Evolutionary conservation across 2,888 invertebrate species (phyloP), one percentile per base, ranked within the genome.

Genomic region (Scaeva pyrastri): DNA sequence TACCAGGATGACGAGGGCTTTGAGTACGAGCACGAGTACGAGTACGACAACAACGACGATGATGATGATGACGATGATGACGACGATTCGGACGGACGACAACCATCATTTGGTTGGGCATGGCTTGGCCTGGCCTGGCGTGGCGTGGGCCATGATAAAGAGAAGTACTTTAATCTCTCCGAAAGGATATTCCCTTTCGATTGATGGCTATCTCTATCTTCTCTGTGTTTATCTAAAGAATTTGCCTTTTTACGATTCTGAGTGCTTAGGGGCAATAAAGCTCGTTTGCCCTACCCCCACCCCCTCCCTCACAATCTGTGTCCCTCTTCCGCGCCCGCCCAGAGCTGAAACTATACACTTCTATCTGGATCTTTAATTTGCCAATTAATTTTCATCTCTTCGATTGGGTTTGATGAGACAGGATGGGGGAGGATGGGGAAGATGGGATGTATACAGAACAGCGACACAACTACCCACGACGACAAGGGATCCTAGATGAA

Each of bases 381-480:
- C 70, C 86, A 86, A 86, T 82, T 86, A 86, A 78, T 82, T 82
- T 86, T 77, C 86, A 74, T 82, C 78, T 70, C 68, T 73, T 45
- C 68, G 52, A 52, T 52, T 39, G 19, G 19, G 52, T 39, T 68
- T 68, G 21, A 12, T 19, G 26, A 10, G 41, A 21, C 21, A 41
- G 31, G n/a, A n/a, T 11, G 10, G 39, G 39, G 36, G 31, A 31
- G 31, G 31, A n/a, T n/a, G n/a, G n/a, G n/a, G n/a, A n/a, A n/a
- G n/a, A n/a, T n/a, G n/a, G n/a, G n/a, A n/a, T n/a, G n/a, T n/a
- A n/a, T n/a, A n/a, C n/a, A n/a, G n/a, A n/a, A n/a, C n/a, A n/a
- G n/a, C n/a, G n/a, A n/a, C n/a, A n/a, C n/a, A n/a, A n/a, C n/a
- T n/a, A n/a, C n/a, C n/a, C n/a, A n/a, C n/a, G n/a, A n/a, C n/a